Evolutionary conservation across 1,140 invertebrate genomes (phyloP).

Genomic region (Drosophila novamexicana): DNA sequence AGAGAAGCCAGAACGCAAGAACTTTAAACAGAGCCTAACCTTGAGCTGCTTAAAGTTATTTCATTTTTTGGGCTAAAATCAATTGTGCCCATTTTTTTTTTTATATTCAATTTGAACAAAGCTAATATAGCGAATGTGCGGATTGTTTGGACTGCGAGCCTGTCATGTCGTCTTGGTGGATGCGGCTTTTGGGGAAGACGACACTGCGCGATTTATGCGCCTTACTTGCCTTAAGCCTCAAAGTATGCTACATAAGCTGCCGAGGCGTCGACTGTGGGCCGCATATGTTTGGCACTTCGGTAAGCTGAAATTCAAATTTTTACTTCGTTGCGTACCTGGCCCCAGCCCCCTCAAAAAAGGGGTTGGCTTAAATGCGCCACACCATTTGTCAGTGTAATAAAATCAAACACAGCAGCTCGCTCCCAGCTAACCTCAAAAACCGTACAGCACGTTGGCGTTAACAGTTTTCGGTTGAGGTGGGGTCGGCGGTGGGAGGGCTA

Average conservation of each 20-base stretch:
- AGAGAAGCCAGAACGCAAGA: conserved; percentile 14
- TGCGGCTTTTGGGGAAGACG: conserved; percentile 1
- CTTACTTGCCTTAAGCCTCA: conserved; percentile 74
- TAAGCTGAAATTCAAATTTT: conserved; percentile 83
- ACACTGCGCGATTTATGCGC: conserved; percentile 73
- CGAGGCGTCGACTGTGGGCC: conserved; percentile 37
- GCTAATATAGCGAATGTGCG: conserved; percentile 57
- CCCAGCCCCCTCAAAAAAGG: conserved; percentile 37
- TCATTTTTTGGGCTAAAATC: conserved; percentile 50
- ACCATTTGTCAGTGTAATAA: conserved; percentile 84
- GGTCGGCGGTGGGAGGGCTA: neutral
- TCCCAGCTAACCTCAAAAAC: conserved; percentile 44
- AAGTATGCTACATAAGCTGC: conserved; percentile 80
- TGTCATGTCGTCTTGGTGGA: conserved; percentile 53
- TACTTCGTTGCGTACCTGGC: conserved; percentile 39
- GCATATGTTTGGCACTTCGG: conserved; percentile 66
- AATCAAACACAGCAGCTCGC: conserved; percentile 74
- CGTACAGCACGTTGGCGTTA: conserved; percentile 37
- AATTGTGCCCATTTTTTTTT: conserved; percentile 67
- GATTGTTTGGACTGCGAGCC: conserved; percentile 18
- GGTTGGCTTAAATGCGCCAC: conserved; percentile 79
- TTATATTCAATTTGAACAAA: conserved; percentile 78
- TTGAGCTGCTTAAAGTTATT: conserved; percentile 41
- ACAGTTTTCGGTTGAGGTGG: neutral
- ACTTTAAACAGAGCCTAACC: conserved; percentile 50